A percentile compares a stretch with the other conserved stretches of the same genome.
Evolutionary conservation across 2,888 invertebrate species (phyloP).

Genomic region (Cataglyphis livida): DNA sequence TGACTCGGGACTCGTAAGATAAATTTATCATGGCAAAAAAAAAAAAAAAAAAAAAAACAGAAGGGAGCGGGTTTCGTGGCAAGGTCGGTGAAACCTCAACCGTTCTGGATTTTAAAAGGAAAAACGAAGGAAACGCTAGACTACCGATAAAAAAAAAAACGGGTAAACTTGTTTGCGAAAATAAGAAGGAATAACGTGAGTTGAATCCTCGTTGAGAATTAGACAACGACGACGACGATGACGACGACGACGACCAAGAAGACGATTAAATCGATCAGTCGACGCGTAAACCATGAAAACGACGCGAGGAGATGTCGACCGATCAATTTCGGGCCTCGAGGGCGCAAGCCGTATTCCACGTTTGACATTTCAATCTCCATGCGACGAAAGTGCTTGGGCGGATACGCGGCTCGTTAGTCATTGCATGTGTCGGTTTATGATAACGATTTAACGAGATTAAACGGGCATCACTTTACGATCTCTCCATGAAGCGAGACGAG

Average conservation of each 20-base stretch:
- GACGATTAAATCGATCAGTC: constrained; percentile 46
- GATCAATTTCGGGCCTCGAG: constrained; percentile 49
- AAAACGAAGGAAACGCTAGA: constrained; percentile 5
- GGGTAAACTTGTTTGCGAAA: neutral
- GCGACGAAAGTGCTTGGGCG: constrained; percentile 42
- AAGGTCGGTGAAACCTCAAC: constrained; percentile 84
- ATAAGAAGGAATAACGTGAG: constrained; percentile 17
- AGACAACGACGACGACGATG: constrained; percentile 32
- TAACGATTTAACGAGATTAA: constrained; percentile 49
- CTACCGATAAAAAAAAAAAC: neutral
- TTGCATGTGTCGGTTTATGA: constrained; percentile 53
- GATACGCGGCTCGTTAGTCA: constrained; percentile 51
- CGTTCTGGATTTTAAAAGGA: constrained; percentile 67
- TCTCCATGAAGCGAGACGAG: neutral
- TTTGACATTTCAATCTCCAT: constrained; percentile 52
- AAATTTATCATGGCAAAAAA: constrained; percentile 4
- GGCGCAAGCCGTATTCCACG: constrained; percentile 49
- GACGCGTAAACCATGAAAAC: constrained; percentile 42
- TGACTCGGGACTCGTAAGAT: constrained; percentile 31
- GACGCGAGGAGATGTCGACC: constrained; percentile 44
- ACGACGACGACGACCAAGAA: constrained; percentile 14
- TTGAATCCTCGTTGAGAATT: constrained; percentile 28
- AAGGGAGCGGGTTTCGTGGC: constrained; percentile 83
- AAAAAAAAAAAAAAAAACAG: constrained; percentile 49
- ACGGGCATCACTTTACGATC: constrained; percentile 35